A percentile compares a stretch with the other conserved stretches of the same genome.
These are phyloP conservation scores for Xenopus borealis DNA, from an alignment of 2,113 vertebrate species.

Conservation along the genomic window DNA sequence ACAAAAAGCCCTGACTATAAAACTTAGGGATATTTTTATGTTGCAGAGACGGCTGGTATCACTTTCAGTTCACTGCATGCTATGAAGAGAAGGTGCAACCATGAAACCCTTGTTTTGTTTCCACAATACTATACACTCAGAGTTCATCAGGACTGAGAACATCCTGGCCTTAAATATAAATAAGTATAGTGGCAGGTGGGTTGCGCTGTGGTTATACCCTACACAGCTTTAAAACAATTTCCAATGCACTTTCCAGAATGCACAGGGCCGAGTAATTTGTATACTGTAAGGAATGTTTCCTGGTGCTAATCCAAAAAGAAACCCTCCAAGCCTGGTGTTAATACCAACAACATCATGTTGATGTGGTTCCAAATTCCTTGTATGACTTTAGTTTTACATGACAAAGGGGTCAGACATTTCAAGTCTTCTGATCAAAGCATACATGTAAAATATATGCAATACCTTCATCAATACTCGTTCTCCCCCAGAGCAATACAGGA, in stretches of 20 bases:
- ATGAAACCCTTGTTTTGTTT: too few relatives aligned
- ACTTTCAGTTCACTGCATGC: too few relatives aligned
- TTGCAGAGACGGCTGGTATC: too few relatives aligned
- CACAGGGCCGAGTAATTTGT: neutral
- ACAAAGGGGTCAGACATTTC: constrained; percentile 5
- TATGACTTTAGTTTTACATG: neutral
- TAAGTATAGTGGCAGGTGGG: too few relatives aligned
- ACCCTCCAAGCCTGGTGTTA: constrained; percentile 11
- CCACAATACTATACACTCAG: constrained; percentile 53
- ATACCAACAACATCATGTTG: constrained; percentile 4
- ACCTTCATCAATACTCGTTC: constrained; percentile 33
- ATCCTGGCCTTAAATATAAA: too few relatives aligned
- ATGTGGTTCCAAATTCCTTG: constrained; percentile 10
- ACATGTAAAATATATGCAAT: constrained; percentile 24
- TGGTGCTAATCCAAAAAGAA: neutral
- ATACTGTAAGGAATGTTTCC: constrained; percentile 13
- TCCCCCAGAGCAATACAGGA: constrained; percentile 36
- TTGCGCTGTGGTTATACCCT: too few relatives aligned
- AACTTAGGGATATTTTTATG: too few relatives aligned
- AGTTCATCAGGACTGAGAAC: constrained; percentile 30
- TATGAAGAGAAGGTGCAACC: too few relatives aligned
- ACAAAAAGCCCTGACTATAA: too few relatives aligned
- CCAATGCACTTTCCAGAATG: constrained; percentile 19
- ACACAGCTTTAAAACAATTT: neutral
- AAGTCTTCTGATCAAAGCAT: constrained; percentile 31